A percentile compares a stretch with the other conserved stretches of the same genome.
phyloP scores from a whole-genome alignment of 2,888 invertebrate species.

The Eilema sororculum region DNA sequence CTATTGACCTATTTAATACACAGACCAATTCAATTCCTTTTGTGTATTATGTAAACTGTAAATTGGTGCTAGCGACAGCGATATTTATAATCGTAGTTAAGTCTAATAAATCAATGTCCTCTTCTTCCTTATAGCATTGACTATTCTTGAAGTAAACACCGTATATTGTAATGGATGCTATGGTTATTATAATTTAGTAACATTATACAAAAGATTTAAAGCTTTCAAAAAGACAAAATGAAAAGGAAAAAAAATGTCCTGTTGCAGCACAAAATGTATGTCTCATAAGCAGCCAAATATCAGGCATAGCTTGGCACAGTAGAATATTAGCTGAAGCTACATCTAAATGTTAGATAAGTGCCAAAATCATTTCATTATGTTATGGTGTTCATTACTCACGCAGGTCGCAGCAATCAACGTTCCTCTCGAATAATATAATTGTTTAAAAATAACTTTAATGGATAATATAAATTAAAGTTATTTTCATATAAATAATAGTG shows the following conservation, averaged over 20 bases:
- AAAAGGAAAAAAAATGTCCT: constrained; percentile 28
- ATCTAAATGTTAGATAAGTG: constrained; percentile 60
- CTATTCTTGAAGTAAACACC: constrained; percentile 14
- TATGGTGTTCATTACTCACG: constrained; percentile 41
- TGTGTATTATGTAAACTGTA: constrained; percentile 40
- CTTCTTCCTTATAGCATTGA: constrained; percentile 13
- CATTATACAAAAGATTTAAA: constrained; percentile 29
- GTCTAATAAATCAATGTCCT: constrained; percentile 39
- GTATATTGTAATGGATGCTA: constrained; percentile 34
- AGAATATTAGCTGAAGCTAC: constrained; percentile 35
- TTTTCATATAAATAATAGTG: constrained; percentile 47
- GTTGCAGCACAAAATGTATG: constrained; percentile 41
- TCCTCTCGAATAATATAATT: constrained; percentile 67
- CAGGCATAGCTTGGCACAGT: constrained; percentile 41
- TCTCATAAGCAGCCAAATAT: constrained; percentile 26
- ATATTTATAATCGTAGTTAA: constrained; percentile 45
- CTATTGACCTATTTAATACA: constrained; percentile 27
- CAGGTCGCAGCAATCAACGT: constrained; percentile 58
- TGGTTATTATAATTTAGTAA: constrained; percentile 26
- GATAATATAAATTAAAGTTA: constrained; percentile 50
- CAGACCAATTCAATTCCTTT: constrained; percentile 32
- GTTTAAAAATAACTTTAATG: constrained; percentile 28
- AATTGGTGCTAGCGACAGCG: constrained; percentile 54
- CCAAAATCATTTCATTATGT: constrained; percentile 67
- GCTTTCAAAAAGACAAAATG: constrained; percentile 24